Evolutionary conservation across 2,888 invertebrate genomes (phyloP), one percentile per base, ranked within the genome.

Genomic region (Apodemia duryi): DNA sequence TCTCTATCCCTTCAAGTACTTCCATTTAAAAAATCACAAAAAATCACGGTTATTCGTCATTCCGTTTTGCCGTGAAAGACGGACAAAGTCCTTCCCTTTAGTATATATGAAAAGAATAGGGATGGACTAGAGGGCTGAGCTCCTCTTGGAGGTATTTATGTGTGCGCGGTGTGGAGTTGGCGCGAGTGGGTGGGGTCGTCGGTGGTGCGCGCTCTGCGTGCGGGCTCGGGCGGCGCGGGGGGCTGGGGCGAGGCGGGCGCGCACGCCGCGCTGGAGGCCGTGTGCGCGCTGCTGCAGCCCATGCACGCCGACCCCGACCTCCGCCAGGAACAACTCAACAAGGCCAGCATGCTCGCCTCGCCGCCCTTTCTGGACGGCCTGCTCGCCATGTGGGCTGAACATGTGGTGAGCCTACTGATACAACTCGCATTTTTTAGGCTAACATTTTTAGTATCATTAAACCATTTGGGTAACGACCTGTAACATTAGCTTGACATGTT

Each of bases 251-350:
- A 96, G 72, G 98, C 97, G 9, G 96, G 99, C 41, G 97, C 98
- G 13, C 98, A 99, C 91, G 97, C 99, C 4, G 98, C 99, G 5
- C 94, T 99, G 65, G 99, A 99, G 90, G 98, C 99, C 91, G 95
- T 99, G 68, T 98, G 98, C 85, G 98, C 99, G 21, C 93, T 99
- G 38, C 98, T 99, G 97, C 99, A 98, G 92, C 99, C 99, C 1
- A 99, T 99, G 97, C 96, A 97, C 79, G 96, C 97, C 71, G 98
- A 99, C 83, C 98, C 98, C 75, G 99, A 99, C 88, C 92, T 99
- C 63, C 93, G 98, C 69, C 98, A 99, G 86, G 99, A 99, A 82
- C 99, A 99, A 85, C 92, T 99, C 69, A 99, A 99, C 90, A 99
- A 99, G 92, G 96, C 97, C 67, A 98, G 98, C 72, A 94, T 99